These are phyloP conservation scores for Anguilla obscura DNA, from an alignment of 2,797 vertebrate genomes.

Conservation along the genomic window DNA sequence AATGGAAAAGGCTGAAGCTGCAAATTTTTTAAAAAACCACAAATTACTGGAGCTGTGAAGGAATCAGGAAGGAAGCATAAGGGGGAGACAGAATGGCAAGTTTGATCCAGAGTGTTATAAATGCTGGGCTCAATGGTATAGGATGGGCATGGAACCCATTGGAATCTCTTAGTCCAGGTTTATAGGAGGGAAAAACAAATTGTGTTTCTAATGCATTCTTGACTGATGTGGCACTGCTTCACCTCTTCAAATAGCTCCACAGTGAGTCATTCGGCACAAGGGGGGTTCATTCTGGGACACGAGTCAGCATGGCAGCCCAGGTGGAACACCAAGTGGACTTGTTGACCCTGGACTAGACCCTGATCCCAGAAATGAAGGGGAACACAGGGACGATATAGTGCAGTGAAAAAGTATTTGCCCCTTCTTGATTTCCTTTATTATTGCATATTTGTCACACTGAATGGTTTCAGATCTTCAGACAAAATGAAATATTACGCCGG, in stretches of 20 bases:
- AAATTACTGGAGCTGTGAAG: not conserved
- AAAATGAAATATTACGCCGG: too few species aligned
- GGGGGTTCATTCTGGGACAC: not conserved
- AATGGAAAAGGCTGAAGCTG: conserved; percentile 30
- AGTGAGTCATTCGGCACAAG: not conserved
- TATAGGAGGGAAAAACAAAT: not conserved
- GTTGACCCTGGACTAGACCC: too few species aligned
- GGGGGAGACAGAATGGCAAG: not conserved
- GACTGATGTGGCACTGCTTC: not conserved
- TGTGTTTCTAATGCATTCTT: not conserved
- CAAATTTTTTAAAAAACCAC: conserved; percentile 14
- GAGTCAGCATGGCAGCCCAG: not conserved
- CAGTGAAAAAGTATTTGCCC: too few species aligned
- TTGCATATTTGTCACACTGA: too few species aligned
- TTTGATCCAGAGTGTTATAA: not conserved
- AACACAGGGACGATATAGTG: too few species aligned
- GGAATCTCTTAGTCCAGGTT: not conserved
- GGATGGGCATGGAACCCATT: not conserved
- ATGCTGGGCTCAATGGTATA: not conserved
- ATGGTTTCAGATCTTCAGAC: too few species aligned
- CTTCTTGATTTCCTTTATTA: too few species aligned
- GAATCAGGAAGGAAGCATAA: not conserved
- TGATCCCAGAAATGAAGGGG: too few species aligned
- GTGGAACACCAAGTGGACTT: too few species aligned
- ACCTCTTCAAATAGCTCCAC: not conserved